A percentile compares a stretch with the other conserved stretches of the same genome.
Evolutionary conservation across 1,140 invertebrate species (phyloP).

Genomic region (Conus ventricosus): DNA sequence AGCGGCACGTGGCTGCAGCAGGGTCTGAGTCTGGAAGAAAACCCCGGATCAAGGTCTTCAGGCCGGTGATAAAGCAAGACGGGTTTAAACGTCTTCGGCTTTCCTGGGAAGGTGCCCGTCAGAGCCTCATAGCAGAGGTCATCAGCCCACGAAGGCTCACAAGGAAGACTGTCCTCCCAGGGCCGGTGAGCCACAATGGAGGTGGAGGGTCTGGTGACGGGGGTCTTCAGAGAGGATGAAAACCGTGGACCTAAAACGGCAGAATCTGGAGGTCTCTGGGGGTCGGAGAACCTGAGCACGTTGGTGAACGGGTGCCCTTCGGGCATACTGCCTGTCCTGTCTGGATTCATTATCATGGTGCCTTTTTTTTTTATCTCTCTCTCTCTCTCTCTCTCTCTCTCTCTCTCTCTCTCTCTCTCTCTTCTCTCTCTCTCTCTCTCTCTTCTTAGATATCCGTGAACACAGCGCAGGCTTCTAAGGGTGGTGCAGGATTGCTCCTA

Average conservation of each 20-base stretch:
- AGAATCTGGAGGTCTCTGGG: constrained; percentile 21
- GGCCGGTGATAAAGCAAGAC: constrained; percentile 35
- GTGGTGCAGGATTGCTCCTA: too few species aligned
- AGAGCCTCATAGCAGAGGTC: neutral
- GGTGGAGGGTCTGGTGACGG: too few species aligned
- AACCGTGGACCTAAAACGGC: constrained; percentile 31
- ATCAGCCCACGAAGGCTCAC: neutral
- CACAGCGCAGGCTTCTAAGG: too few species aligned
- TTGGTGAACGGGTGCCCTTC: constrained; percentile 18
- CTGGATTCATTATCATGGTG: neutral
- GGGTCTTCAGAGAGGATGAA: neutral
- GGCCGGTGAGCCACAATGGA: neutral
- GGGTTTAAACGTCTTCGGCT: constrained; percentile 38
- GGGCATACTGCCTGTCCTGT: neutral
- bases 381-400: neutral
- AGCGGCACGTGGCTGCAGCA: neutral
- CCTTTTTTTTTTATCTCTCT: neutral
- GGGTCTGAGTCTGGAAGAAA: neutral
- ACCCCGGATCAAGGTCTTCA: neutral
- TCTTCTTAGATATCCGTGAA: too few species aligned
- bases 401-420: neutral
- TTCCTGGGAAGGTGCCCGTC: neutral
- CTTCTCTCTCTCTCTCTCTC: too few species aligned
- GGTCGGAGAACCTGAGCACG: constrained; percentile 36
- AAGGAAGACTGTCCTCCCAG: constrained; percentile 3